These are phyloP conservation scores for Dasyprocta punctata DNA, from an alignment of 2,113 vertebrate genomes.

Conservation along the genomic window DNA sequence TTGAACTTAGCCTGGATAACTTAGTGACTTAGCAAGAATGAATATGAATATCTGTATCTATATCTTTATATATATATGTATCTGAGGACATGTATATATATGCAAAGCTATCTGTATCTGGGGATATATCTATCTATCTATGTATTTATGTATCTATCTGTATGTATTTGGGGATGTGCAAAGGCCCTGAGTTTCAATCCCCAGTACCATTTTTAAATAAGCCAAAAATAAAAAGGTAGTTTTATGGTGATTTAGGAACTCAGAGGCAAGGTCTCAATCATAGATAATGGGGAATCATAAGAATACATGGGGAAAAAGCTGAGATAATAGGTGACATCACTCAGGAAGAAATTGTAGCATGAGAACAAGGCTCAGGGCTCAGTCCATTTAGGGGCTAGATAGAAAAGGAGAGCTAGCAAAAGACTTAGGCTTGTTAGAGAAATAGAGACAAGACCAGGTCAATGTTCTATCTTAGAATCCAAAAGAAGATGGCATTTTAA, in stretches of 20 bases:
- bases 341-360: neutral
- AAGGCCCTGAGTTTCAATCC: neutral
- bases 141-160: too few species aligned
- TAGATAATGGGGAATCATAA: neutral
- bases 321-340: neutral
- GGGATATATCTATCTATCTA: too few species aligned
- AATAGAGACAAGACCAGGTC: neutral
- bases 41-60: neutral
- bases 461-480: neutral
- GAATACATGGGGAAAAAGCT: neutral
- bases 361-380: neutral
- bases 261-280: neutral
- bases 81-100: neutral
- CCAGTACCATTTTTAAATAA: neutral
- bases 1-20: neutral
- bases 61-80: neutral
- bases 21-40: neutral
- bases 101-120: too few species aligned
- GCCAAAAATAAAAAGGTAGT: neutral
- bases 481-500: conserved; percentile 11
- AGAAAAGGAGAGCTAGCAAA: conserved; percentile 4
- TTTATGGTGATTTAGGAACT: neutral
- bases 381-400: neutral
- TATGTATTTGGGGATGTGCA: neutral
- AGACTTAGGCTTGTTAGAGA: neutral